A percentile compares a stretch with the other conserved stretches of the same genome.
Evolutionary conservation across 2,797 vertebrate genomes (phyloP).

Genomic region (Orestias chungarensis): DNA sequence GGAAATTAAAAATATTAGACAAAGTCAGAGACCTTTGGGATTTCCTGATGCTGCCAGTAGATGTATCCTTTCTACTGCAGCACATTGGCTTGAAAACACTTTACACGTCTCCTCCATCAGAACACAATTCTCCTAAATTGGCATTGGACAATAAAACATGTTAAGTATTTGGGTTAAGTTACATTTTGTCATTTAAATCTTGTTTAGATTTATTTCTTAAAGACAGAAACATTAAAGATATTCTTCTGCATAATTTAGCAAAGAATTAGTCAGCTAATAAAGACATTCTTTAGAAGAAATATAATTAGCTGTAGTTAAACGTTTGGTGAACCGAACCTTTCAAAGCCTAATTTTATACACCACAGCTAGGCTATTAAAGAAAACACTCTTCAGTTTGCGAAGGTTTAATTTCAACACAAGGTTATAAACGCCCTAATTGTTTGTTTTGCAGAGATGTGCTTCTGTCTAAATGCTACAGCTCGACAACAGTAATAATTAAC

Average conservation of each 20-base stretch:
- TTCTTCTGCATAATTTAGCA: background rate
- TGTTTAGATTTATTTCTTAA: too few species aligned
- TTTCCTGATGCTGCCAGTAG: too few species aligned
- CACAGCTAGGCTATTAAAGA: constrained; percentile 10
- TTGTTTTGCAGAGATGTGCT: constrained; percentile 19
- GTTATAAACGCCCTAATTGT: constrained; percentile 21
- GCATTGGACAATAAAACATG: too few species aligned
- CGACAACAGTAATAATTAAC: constrained; percentile 32
- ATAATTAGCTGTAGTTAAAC: background rate
- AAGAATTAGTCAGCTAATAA: background rate
- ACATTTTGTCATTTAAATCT: background rate
- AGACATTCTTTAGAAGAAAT: background rate
- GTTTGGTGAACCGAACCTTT: background rate
- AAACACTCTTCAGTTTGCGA: constrained; percentile 13
- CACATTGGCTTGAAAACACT: too few species aligned
- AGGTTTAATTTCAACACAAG: constrained; percentile 32
- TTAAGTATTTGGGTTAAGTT: too few species aligned
- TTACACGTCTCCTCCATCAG: too few species aligned
- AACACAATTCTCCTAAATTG: too few species aligned
- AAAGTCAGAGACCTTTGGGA: too few species aligned
- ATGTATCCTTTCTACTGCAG: too few species aligned
- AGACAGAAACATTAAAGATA: background rate
- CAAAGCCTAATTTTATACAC: constrained; percentile 30
- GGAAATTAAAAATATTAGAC: too few species aligned
- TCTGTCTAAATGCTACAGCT: constrained; percentile 5